Evolutionary conservation across 64 coral and sea anemone species (phyloP).

Genomic region (Montipora foliosa): DNA sequence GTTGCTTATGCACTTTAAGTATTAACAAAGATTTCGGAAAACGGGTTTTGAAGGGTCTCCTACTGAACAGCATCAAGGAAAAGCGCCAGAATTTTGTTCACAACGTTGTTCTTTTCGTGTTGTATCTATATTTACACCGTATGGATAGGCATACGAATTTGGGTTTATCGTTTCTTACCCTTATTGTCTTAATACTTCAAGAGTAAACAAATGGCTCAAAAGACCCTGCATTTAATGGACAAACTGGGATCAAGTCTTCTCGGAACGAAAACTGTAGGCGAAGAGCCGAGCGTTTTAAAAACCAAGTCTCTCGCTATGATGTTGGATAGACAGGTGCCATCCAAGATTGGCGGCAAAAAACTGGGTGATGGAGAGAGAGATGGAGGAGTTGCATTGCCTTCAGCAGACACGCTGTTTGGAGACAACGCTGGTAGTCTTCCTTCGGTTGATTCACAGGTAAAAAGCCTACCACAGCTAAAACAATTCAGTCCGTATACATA

Average conservation of each 20-base stretch:
- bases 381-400: conserved; percentile 72
- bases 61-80: too few relatives aligned
- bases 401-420: conserved; percentile 72
- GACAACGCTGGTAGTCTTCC: conserved; percentile 42
- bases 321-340: conserved; percentile 82
- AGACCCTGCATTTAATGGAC: conserved; percentile 78
- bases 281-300: conserved; percentile 83
- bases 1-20: too few relatives aligned
- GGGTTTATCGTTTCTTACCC: neutral
- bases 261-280: conserved; percentile 80
- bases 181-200: neutral
- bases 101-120: too few relatives aligned
- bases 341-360: conserved; percentile 87
- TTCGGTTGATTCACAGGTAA: conserved; percentile 88
- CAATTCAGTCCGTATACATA: too few relatives aligned
- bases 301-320: conserved; percentile 61
- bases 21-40: too few relatives aligned
- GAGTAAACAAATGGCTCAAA: conserved; percentile 82
- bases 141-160: neutral
- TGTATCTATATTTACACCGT: too few relatives aligned
- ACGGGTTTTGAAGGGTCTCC: too few relatives aligned
- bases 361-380: conserved; percentile 63
- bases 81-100: too few relatives aligned
- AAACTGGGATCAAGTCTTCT: conserved; percentile 83
- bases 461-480: too few relatives aligned